Evolutionary conservation across 1,140 invertebrate genomes (phyloP), one percentile per base, ranked within the genome.

Genomic region (Acyrthosiphon pisum): DNA sequence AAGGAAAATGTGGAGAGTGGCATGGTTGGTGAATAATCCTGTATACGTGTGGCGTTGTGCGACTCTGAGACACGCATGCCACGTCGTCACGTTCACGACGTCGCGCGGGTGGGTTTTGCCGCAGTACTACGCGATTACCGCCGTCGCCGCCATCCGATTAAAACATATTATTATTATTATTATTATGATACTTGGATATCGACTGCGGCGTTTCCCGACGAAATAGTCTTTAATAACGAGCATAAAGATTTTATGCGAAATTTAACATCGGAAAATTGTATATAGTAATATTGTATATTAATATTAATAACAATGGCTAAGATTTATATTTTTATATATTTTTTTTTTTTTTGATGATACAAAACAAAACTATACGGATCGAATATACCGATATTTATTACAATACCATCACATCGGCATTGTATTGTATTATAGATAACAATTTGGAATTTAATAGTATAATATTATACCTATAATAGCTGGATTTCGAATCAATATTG

Each of bases 101-200:
- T n/a, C 14, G 6, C n/a, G n/a, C 14, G 60, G 60, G 60, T 35
- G 60, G 60, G 60, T 89, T 88, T 88, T 89, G 87, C 87, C 87
- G 90, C 44, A 91, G 76, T 91, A 68, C n/a, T 53, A 90, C 88
- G 7, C 46, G 48, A 23, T 37, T 22, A 23, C 88, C 46, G 18
- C 44, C 48, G 3, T n/a, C 37, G n/a, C 44, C 44, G 7, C 8
- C 30, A 44, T 50, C 46, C 48, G 41, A 89, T 48, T 89, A 89
- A 44, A 89, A 89, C 30, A 23, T 53, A 53, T 53, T 53, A 53
- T 76, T 76, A 68, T 68, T 56, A 56, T 56, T 60, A 68, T 68
- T 18, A 76, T 60, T 30, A 30, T 76, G n/a, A 76, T 76, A 76
- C 60, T 76, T n/a, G n/a, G 14, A 35, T n/a, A 76, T 76, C 14